A percentile compares a stretch with the other conserved stretches of the same genome.
Evolutionary conservation across 2,888 invertebrate genomes (phyloP).

Genomic region (Rosalia funebris): DNA sequence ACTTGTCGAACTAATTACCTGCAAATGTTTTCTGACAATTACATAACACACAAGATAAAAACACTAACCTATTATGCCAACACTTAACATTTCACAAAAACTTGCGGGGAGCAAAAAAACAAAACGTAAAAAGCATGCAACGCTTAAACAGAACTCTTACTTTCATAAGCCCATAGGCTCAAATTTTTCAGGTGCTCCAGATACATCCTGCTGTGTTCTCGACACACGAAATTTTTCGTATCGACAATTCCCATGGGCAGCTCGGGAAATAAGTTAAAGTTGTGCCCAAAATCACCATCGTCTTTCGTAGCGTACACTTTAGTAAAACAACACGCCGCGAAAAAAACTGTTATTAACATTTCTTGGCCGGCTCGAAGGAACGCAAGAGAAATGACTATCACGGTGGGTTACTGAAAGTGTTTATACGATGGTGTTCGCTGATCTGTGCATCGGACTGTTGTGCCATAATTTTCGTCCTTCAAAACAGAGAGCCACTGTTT

Average conservation of each 20-base stretch:
- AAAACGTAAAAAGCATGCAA: too few relatives aligned
- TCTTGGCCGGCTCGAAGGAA: constrained; percentile 29
- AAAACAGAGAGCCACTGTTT: constrained; percentile 27
- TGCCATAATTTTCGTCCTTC: constrained; percentile 38
- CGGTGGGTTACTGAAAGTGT: constrained; percentile 41
- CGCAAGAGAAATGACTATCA: constrained; percentile 42
- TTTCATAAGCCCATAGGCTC: constrained; percentile 70
- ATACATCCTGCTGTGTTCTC: constrained; percentile 52
- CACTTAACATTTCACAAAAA: too few relatives aligned
- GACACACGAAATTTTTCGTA: constrained; percentile 50
- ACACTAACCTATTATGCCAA: too few relatives aligned
- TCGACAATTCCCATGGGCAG: constrained; percentile 48
- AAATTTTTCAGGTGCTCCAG: constrained; percentile 64
- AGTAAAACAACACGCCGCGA: constrained; percentile 33
- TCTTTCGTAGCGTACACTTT: constrained; percentile 23
- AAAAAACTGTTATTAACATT: constrained; percentile 37
- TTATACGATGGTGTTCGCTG: constrained; percentile 35
- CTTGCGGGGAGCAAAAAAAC: too few relatives aligned
- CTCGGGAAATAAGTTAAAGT: constrained; percentile 49
- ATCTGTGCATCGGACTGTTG: constrained; percentile 29
- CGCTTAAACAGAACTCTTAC: constrained; percentile 64
- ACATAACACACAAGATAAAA: too few relatives aligned
- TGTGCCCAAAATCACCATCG: constrained; percentile 1
- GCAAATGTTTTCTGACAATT: too few relatives aligned
- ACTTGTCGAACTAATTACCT: too few relatives aligned